Percentiles rank a stretch among this genome's conserved stretches.
These are phyloP conservation scores for Platycnemis pennipes DNA, from an alignment of 2,888 invertebrate species.

Conservation along the genomic window DNA sequence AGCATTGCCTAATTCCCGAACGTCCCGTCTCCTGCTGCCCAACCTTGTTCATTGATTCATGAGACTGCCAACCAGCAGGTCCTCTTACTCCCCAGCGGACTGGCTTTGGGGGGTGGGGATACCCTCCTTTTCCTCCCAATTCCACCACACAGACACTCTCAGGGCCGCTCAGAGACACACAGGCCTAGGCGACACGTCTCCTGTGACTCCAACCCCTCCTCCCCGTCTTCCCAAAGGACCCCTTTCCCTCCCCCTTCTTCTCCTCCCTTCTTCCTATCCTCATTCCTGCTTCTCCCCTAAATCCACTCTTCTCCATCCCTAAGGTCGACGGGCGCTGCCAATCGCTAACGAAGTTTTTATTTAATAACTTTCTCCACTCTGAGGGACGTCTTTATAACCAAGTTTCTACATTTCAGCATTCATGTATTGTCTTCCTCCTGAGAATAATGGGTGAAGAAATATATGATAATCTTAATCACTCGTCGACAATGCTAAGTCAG, in stretches of 20 bases:
- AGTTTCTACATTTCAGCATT: too few relatives aligned
- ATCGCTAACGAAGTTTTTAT: too few relatives aligned
- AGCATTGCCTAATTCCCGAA: constrained; percentile 56
- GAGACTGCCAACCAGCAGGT: neutral
- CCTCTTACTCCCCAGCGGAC: neutral
- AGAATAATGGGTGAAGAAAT: too few relatives aligned
- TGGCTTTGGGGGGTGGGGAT: neutral
- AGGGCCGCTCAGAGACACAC: neutral
- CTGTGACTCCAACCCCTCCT: neutral
- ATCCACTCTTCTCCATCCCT: too few relatives aligned
- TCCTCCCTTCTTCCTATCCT: neutral
- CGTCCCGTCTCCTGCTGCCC: constrained; percentile 23
- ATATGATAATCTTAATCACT: too few relatives aligned
- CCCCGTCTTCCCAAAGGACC: neutral
- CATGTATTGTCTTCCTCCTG: too few relatives aligned
- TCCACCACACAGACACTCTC: neutral
- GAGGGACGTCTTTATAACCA: too few relatives aligned
- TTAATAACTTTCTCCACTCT: too few relatives aligned
- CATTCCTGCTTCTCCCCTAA: neutral
- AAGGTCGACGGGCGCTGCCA: too few relatives aligned
- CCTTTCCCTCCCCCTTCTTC: neutral
- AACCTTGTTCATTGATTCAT: constrained; percentile 62
- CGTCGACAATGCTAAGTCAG: too few relatives aligned
- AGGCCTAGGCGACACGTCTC: neutral
- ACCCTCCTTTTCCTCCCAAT: neutral